Percentiles rank a stretch among this genome's conserved stretches.
phyloP scores from a whole-genome alignment of 2,888 invertebrate species.

The Microplitis deprimator region DNA sequence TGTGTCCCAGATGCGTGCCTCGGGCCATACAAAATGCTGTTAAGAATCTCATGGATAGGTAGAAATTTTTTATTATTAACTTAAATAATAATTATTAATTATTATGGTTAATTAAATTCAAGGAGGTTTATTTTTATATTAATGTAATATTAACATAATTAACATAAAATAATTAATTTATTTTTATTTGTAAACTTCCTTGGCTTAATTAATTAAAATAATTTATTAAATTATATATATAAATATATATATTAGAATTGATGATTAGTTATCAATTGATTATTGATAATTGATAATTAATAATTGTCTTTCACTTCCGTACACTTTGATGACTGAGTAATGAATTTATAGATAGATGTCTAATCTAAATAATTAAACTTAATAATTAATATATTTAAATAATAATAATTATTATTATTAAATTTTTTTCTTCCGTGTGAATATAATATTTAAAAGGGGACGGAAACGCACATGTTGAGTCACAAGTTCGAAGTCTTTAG shows the following conservation, averaged over 20 bases:
- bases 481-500: too few relatives aligned
- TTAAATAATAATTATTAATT: background rate
- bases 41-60: conserved; percentile 53
- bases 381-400: too few relatives aligned
- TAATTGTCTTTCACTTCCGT: background rate
- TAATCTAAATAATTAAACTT: background rate
- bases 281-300: background rate
- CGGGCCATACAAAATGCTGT: conserved; percentile 60
- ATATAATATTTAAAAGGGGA: too few relatives aligned
- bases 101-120: background rate
- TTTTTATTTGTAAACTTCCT: background rate
- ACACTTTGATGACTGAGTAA: background rate
- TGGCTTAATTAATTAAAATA: background rate
- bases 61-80: conserved; percentile 23
- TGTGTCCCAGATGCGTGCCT: conserved; percentile 67
- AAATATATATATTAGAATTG: background rate
- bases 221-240: background rate
- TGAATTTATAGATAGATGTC: background rate
- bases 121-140: background rate
- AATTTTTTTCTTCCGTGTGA: too few relatives aligned
- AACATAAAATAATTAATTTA: background rate
- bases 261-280: background rate
- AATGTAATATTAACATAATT: background rate
- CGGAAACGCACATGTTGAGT: too few relatives aligned
- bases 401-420: too few relatives aligned